These are phyloP conservation scores for Thymelicus acteon DNA, from an alignment of 2,888 invertebrate genomes.

Conservation along the genomic window DNA sequence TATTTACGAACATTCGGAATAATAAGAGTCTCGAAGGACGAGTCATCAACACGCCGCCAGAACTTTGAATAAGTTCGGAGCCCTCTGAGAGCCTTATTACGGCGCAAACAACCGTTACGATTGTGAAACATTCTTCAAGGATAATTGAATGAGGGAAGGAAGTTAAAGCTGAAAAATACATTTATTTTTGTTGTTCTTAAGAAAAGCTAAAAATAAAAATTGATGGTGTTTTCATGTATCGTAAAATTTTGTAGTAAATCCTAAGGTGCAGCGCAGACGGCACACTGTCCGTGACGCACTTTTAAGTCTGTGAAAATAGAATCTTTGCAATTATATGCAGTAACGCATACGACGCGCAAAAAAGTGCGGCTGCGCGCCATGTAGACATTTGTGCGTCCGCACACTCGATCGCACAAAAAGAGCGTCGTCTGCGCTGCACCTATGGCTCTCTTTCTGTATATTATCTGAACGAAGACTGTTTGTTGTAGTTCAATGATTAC, in stretches of 20 bases:
- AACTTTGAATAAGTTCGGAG: constrained; percentile 21
- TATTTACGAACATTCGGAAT: constrained; percentile 9
- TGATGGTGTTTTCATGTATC: neutral
- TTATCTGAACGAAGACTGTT: no score
- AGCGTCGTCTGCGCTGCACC: no score
- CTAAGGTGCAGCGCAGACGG: no score
- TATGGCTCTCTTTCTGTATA: no score
- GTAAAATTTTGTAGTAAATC: neutral
- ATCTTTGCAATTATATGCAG: no score
- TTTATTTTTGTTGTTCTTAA: neutral
- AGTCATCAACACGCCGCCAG: constrained; percentile 21
- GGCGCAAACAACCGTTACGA: constrained; percentile 20
- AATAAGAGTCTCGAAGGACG: constrained; percentile 8
- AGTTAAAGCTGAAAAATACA: neutral
- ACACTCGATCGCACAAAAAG: no score
- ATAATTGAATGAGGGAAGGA: constrained; percentile 12
- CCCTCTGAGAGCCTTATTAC: constrained; percentile 9
- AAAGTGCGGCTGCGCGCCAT: no score
- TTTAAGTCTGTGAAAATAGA: no score
- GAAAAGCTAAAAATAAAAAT: neutral
- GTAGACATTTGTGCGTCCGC: no score
- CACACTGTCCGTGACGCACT: no score
- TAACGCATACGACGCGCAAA: no score
- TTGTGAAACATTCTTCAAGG: constrained; percentile 14
- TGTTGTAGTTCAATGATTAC: no score